Evolutionary conservation across 2,888 invertebrate species (phyloP), one percentile per base, ranked within the genome.

Genomic region (Nematopogon swammerdamellus): DNA sequence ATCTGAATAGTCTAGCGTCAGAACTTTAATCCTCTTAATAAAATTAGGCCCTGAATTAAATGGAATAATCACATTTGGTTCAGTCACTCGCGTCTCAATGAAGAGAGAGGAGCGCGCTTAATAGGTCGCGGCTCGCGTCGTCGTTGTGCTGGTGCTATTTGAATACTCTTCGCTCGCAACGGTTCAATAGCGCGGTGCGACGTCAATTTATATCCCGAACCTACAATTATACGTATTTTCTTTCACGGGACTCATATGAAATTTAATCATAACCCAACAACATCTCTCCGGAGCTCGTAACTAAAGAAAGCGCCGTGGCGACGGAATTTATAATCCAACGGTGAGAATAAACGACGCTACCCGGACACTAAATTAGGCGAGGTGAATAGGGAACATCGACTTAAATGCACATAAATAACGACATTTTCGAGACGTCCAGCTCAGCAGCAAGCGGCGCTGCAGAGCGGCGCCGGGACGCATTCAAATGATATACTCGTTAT

Each of bases 361-460:
- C 59, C 58, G 57, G 60, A 60, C 62, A 63, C 59, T 68, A 67
- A 67, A 66, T 68, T 67, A 63, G 62, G 61, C 61, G 57, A 58
- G 59, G 61, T 60, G 58, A 60, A 63, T 65, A 62, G 59, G 62
- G 60, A 29, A 19, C 61, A 18, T 18, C 44, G 19, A 19, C 19
- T 44, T 44, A 18, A 18, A 62, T 53, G 57, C 52, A 56, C 58
- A 60, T 61, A 59, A 61, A 64, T 54, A 52, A 55, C 49, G 47
- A 49, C 25, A 36, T 51, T 60, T 59, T 55, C 53, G 57, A 57
- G 58, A 57, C 53, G 52, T 58, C 54, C 53, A 50, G 57, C 56
- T 58, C 58, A 56, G 55, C 25, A 4, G 25, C 25, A 8, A 6
- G 25, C 25, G 25, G 25, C 8, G 25, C 25, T 25, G 25, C 8